Evolutionary conservation across 2,797 vertebrate genomes (phyloP), one percentile per base, ranked within the genome.

Genomic region (Smutsia gigantea): DNA sequence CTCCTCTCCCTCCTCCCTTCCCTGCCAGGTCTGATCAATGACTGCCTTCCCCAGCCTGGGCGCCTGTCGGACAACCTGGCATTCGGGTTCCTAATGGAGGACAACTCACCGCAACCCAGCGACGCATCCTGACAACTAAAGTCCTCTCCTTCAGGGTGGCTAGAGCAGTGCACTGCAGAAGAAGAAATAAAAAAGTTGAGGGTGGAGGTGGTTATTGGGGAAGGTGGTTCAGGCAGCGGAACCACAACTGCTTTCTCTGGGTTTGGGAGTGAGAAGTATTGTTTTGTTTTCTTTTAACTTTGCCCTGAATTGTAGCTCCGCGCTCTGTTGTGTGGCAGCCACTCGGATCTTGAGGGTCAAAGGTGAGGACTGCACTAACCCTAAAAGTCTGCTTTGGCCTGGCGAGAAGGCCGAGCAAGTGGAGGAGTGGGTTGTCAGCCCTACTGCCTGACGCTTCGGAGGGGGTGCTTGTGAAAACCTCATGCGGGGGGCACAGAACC

Each of bases 351-450:
- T 84, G 95, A 92, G 96, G 98, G 98, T 99, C 98, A 99, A 98
- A 98, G 98, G 98, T 99, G 98, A 99, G 96, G 97, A 93, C 98
- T 98, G 94, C 97, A 95, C 98, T 98, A 98, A 98, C 98, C 98
- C 98, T 98, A 98, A 98, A 98, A 98, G 97, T 89, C 97, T 96
- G 97, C 93, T 90, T 97, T 96, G 96, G 96, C 97, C 96, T 94
- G 97, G 94, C 97, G 74, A 92, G 96, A 97, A 98, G 97, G 97
- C 97, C 96, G 88, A 97, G 93, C 82, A 57, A 55, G 92, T 96
- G 97, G 96, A 87, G 93, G 90, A 71, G 81, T 94, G 90, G 97
- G 94, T 90, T 95, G 97, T 96, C 93, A 98, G 95, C 95, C 94
- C 85, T 88, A 94, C 96, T 96, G 97, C 97, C 95, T 95, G 94